These are phyloP conservation scores for Acipenser ruthenus DNA, from an alignment of 2,797 vertebrate genomes.

Conservation along the genomic window DNA sequence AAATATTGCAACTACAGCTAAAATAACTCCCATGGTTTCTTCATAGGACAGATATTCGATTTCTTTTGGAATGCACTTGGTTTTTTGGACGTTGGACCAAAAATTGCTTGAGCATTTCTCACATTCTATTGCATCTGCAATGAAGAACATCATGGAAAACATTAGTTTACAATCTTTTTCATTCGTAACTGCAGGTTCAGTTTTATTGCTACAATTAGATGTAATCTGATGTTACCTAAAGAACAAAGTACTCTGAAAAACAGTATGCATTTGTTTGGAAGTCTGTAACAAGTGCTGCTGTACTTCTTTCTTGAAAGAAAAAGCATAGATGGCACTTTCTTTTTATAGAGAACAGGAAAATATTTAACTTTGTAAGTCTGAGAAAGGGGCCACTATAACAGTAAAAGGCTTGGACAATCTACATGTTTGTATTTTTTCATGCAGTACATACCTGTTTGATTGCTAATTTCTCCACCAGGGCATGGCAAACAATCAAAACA, in stretches of 20 bases:
- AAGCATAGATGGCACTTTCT: too few relatives aligned
- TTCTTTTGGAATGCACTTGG: slow-evolving; percentile 1
- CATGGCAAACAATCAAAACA: not conserved
- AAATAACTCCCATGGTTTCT: slow-evolving; percentile 3
- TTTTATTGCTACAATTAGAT: too few relatives aligned
- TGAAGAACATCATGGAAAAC: not conserved
- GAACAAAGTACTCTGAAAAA: too few relatives aligned
- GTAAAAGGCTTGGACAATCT: too few relatives aligned
- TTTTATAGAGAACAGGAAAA: too few relatives aligned
- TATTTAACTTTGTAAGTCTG: too few relatives aligned
- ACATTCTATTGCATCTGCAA: not conserved
- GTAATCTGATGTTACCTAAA: too few relatives aligned
- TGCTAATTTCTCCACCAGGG: slow-evolving; percentile 2
- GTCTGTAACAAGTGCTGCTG: too few relatives aligned
- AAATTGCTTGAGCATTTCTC: not conserved
- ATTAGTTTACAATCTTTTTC: not conserved
- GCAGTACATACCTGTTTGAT: not conserved
- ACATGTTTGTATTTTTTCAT: not conserved
- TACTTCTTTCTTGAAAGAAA: too few relatives aligned
- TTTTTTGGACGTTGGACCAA: not conserved
- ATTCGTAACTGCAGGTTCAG: too few relatives aligned
- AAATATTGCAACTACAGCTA: not conserved
- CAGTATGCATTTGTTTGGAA: too few relatives aligned
- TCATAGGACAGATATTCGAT: not conserved
- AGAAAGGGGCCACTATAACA: too few relatives aligned